Base-by-base conservation (phyloP, 2,888 invertebrate genomes). In the Melipona beecheii region DNA sequence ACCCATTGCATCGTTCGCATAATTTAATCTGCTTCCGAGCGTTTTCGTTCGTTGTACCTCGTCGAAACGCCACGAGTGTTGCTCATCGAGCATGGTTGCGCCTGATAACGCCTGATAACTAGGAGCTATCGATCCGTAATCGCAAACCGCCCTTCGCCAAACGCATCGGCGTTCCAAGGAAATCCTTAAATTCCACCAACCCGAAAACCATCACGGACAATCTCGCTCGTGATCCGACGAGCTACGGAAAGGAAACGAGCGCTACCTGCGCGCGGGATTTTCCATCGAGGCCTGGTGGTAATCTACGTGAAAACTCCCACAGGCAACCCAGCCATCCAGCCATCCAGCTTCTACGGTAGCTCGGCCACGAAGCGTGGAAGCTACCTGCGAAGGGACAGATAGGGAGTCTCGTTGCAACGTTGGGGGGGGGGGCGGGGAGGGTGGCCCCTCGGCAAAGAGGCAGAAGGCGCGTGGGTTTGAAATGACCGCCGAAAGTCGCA, bases 401-500 rank as follows among this genome's bases (percentile, higher is more conserved):
- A 86, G 81, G 78, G 78, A 50, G 77, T 64, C 58, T 54, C 56
- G 52, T 52, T 64, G 73, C 75, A 79, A 79, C 62, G 75, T 50
- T 60, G 70, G 17, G 0, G 1, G 19, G 50, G 52, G 81, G 68
- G 9, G 72, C 66, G 75, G 27, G 2, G 2, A 2, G 27, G 31
- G 31, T 43, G 36, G 36, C 36, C 72, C 52, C 19, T 17, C 68
- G 6, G 56, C n/a, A 62, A 78, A 82, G 78, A 71, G 76, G 74
- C 15, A 43, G 73, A 72, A 49, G 62, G 54, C 6, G 54, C 13
- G 21, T 43, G 27, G 84, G 86, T 87, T 89, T 82, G 87, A 87
- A 89, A 89, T 81, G 89, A 89, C 89, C 89, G 87, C 87, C 89
- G 88, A 90, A 89, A 89, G 89, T 90, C 89, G 84, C 89, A 89